phyloP scores from a whole-genome alignment of 2,797 vertebrate genomes.

The Amniataba percoides region DNA sequence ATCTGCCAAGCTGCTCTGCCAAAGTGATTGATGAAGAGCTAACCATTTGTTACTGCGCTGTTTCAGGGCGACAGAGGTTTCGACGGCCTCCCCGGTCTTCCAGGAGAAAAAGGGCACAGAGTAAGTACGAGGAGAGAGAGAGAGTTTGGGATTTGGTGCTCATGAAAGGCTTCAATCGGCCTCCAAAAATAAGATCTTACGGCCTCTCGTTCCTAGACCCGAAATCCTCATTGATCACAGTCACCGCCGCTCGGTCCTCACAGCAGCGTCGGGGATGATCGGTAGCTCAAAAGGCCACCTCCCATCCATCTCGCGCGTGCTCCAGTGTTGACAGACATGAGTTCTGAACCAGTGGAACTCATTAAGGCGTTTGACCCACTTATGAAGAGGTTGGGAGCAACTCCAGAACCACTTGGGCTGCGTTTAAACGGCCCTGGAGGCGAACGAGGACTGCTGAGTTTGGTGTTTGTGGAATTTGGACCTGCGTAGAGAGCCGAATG shows the following conservation, averaged over 20 bases:
- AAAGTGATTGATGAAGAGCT: neutral
- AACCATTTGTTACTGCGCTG: neutral
- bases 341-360: conserved; percentile 33
- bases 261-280: conserved; percentile 32
- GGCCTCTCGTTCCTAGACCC: conserved; percentile 41
- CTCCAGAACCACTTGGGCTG: conserved; percentile 54
- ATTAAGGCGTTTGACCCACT: conserved; percentile 63
- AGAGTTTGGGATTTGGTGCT: neutral
- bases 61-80: conserved; percentile 87
- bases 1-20: neutral
- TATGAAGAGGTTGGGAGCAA: conserved; percentile 30
- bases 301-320: conserved; percentile 33
- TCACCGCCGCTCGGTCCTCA: conserved; percentile 34
- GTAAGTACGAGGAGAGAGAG: conserved; percentile 69
- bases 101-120: conserved; percentile 87
- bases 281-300: conserved; percentile 34
- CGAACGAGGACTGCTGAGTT: conserved; percentile 45
- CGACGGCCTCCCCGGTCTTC: conserved; percentile 88
- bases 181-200: conserved; percentile 41
- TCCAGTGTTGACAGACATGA: conserved; percentile 52
- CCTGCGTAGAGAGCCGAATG: conserved; percentile 35
- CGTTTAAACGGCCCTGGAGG: conserved; percentile 42
- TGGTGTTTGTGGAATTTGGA: conserved; percentile 61
- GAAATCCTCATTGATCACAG: conserved; percentile 34
- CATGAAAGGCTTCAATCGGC: conserved; percentile 14